phyloP scores from a whole-genome alignment of 1,140 invertebrate genomes.

The Mya arenaria region DNA sequence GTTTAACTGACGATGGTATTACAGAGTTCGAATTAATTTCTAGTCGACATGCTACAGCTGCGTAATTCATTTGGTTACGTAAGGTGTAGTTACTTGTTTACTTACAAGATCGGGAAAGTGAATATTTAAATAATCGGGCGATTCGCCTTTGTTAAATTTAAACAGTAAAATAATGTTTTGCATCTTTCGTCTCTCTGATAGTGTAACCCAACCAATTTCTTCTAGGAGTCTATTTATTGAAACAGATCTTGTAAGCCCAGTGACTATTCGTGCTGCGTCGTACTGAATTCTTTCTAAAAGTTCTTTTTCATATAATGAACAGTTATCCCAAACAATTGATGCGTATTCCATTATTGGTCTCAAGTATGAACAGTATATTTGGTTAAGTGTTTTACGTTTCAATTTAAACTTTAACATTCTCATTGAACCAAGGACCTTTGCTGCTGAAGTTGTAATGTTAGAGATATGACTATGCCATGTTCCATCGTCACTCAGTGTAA shows the following conservation, averaged over 20 bases:
- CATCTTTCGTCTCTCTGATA: neutral
- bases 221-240: conserved; percentile 2
- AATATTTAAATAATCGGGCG: neutral
- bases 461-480: conserved; percentile 8
- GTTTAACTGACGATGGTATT: neutral
- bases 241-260: conserved; percentile 23
- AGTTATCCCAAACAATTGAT: conserved; percentile 28
- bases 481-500: conserved; percentile 23
- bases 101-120: neutral
- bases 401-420: conserved; percentile 25
- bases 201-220: neutral
- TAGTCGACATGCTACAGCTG: neutral
- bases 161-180: conserved; percentile 20
- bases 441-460: neutral
- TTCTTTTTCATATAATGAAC: conserved; percentile 10
- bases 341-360: conserved; percentile 20
- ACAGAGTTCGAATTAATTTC: conserved; percentile 12
- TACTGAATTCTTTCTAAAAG: conserved; percentile 9
- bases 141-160: neutral
- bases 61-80: neutral
- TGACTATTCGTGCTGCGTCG: conserved; percentile 21
- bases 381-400: conserved; percentile 4
- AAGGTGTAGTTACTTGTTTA: neutral
- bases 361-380: conserved; percentile 22
- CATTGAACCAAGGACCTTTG: conserved; percentile 25